These are phyloP conservation scores for Parazoanthus atlanticus DNA, from an alignment of 92 coral and sea anemone genomes.

Conservation along the genomic window DNA sequence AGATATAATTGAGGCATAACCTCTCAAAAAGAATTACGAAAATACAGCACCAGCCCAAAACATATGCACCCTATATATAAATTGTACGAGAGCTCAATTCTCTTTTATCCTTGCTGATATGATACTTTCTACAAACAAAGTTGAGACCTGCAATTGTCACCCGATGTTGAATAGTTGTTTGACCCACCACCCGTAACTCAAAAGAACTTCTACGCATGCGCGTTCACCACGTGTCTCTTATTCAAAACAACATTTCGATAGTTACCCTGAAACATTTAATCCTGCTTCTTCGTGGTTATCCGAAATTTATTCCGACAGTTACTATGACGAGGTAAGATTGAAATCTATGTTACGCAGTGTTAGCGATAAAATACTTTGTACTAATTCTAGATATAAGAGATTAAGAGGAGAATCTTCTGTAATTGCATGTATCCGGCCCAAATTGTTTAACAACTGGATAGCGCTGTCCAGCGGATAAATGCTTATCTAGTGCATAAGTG, in stretches of 20 bases:
- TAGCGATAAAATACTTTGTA: not conserved
- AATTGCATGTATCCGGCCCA: not conserved
- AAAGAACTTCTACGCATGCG: not conserved
- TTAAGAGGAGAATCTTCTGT: not conserved
- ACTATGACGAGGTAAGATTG: slow-evolving; percentile 2
- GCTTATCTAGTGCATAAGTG: no score
- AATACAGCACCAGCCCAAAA: no score
- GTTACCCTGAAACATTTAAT: not conserved
- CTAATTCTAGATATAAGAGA: not conserved
- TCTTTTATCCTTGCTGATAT: not conserved
- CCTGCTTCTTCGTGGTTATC: no score
- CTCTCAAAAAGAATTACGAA: no score
- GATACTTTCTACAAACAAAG: not conserved
- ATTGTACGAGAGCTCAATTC: not conserved
- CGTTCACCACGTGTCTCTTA: not conserved
- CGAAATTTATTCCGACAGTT: not conserved
- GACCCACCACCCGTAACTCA: not conserved
- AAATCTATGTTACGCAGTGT: not conserved
- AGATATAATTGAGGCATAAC: no score
- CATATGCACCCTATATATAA: no score
- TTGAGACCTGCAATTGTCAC: slow-evolving; percentile 1
- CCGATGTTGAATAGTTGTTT: not conserved
- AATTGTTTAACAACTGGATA: not conserved
- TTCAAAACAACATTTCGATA: slow-evolving; percentile 3
- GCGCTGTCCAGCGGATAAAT: not conserved